Percentiles rank a stretch among this genome's conserved stretches.
Conservation (phyloP, 2,888 invertebrate genomes). For the Choreutis nemorana region DNA sequence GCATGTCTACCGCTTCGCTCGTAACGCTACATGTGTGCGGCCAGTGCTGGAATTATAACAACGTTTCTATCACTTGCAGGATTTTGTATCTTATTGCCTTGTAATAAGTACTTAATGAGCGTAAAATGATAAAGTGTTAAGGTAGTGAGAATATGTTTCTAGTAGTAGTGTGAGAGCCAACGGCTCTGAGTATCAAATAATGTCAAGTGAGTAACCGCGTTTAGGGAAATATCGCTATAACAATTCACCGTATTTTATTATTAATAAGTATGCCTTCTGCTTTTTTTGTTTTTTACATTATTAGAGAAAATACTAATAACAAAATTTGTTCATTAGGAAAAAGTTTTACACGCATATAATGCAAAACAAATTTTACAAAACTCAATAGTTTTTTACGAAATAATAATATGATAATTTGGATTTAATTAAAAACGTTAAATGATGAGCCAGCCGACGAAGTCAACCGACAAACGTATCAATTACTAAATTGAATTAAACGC, state of each 20-base stretch:
- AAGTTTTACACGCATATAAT: constrained; percentile 8
- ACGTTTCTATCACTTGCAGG: constrained; percentile 13
- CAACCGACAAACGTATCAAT: constrained; percentile 58
- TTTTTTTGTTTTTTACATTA: constrained; percentile 1
- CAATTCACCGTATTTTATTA: constrained; percentile 53
- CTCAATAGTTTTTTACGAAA: constrained; percentile 7
- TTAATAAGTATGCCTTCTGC: no score
- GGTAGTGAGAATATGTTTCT: constrained; percentile 44
- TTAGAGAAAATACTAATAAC: neutral
- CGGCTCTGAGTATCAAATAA: constrained; percentile 58
- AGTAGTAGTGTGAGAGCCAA: constrained; percentile 40
- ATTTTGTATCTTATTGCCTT: constrained; percentile 16
- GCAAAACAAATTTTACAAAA: constrained; percentile 9
- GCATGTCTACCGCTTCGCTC: constrained; percentile 48
- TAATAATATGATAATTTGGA: constrained; percentile 9
- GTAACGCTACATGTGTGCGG: constrained; percentile 46
- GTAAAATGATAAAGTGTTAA: constrained; percentile 21
- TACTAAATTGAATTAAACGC: constrained; percentile 65
- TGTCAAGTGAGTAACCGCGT: constrained; percentile 61
- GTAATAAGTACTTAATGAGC: constrained; percentile 7
- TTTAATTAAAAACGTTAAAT: constrained; percentile 13
- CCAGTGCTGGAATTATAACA: constrained; percentile 17
- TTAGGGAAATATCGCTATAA: constrained; percentile 58
- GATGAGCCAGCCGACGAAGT: constrained; percentile 31
- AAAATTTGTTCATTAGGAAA: constrained; percentile 7